Percentiles rank a stretch among this genome's conserved stretches.
phyloP scores from a whole-genome alignment of 92 coral and sea anemone genomes.

The Porites divaricata region DNA sequence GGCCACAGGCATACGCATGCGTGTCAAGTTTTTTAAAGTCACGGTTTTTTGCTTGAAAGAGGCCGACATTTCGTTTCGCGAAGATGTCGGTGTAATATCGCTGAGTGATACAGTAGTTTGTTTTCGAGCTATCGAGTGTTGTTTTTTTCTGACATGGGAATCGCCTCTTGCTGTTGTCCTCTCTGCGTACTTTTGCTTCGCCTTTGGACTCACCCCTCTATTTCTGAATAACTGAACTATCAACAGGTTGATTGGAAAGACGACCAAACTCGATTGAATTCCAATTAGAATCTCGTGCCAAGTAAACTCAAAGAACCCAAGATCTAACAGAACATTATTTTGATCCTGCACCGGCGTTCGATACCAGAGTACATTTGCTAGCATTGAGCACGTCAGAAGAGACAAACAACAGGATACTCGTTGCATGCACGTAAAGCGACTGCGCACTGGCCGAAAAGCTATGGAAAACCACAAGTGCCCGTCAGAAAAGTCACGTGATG shows the following conservation, averaged over 20 bases:
- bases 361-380: slow-evolving; percentile 93
- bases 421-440: slow-evolving; percentile 94
- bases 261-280: slow-evolving; percentile 88
- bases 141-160: neutral
- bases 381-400: slow-evolving; percentile 88
- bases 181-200: slow-evolving; percentile 60
- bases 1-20: slow-evolving; percentile 11
- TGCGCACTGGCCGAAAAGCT: slow-evolving; percentile 95
- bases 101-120: slow-evolving; percentile 57
- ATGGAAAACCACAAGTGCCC: slow-evolving; percentile 98
- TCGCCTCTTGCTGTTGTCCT: slow-evolving; percentile 24
- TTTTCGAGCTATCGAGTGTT: slow-evolving; percentile 7
- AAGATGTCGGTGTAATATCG: slow-evolving; percentile 43
- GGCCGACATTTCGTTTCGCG: neutral
- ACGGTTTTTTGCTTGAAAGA: neutral
- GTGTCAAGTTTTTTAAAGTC: slow-evolving; percentile 21
- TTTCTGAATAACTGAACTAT: slow-evolving; percentile 89
- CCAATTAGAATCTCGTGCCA: slow-evolving; percentile 93
- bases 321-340: slow-evolving; percentile 76
- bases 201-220: slow-evolving; percentile 72
- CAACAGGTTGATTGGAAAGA: slow-evolving; percentile 91
- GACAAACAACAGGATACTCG: slow-evolving; percentile 93
- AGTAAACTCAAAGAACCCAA: slow-evolving; percentile 80
- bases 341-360: slow-evolving; percentile 49
- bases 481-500: slow-evolving; percentile 90